Evolutionary conservation across 1,140 invertebrate genomes (phyloP), one percentile per base, ranked within the genome.

Genomic region (Zaprionus kolodkinae): DNA sequence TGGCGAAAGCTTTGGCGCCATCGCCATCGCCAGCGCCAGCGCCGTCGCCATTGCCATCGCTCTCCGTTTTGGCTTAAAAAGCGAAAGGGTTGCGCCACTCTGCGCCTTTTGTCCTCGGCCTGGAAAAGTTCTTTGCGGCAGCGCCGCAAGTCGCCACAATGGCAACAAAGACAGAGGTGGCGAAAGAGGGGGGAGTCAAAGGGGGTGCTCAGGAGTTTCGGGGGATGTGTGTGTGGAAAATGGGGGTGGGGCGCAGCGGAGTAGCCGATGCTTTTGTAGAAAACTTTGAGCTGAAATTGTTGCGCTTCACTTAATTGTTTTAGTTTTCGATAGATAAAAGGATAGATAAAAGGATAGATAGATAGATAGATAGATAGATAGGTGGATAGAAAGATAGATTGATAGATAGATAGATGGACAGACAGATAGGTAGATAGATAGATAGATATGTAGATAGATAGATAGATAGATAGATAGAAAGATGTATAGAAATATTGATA

Each of bases 1-100:
- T 88, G 80, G 80, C 84, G 84, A 87, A 87, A 87, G 84, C 84
- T 87, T 87, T 87, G 84, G 84, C 84, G 84, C 84, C 84, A 88
- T 80, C 61, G 71, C 68, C 40, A 30, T 30, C 27, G 62, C 76
- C 21, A 21, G 1, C 2, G 21, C 21, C 21, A 21, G 1, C 21
- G 21, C 76, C n/a, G n/a, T n/a, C n/a, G n/a, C 76, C 21, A 21
- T 21, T 21, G 21, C 21, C 21, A 21, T 21, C 21, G 21, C 76
- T 76, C 64, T 35, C 55, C 70, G 66, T 62, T 83, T 79, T 79
- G 81, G 65, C 73, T 87, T 84, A 87, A 87, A 87, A 87, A 87
- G 85, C 84, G 84, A 87, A 87, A 88, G 84, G 84, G 84, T 87
- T 87, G 82, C 71, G 63, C 57, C 67, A 59, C 57, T 17, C 45